phyloP scores from a whole-genome alignment of 2,888 invertebrate genomes.

The Apamea crenata region DNA sequence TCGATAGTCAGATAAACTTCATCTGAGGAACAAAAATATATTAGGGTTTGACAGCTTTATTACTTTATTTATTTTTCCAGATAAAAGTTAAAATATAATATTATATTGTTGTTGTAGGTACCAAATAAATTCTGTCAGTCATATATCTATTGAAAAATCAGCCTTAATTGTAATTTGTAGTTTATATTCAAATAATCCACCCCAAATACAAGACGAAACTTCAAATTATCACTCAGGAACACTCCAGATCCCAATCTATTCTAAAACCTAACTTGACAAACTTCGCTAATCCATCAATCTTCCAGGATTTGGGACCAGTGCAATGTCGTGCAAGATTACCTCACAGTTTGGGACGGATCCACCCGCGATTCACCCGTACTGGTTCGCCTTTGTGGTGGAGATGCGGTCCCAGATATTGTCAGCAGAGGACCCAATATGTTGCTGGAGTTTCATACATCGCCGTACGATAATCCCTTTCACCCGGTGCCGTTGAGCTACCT shows the following conservation, averaged over 20 bases:
- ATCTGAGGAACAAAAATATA: background rate
- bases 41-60: background rate
- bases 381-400: constrained; percentile 95
- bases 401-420: constrained; percentile 94
- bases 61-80: background rate
- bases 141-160: background rate
- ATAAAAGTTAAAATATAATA: background rate
- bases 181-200: background rate
- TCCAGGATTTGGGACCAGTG: constrained; percentile 95
- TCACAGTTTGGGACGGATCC: constrained; percentile 95
- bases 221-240: constrained; percentile 34
- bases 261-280: constrained; percentile 54
- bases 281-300: constrained; percentile 63
- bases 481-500: constrained; percentile 94
- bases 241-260: constrained; percentile 50
- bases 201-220: background rate
- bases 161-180: background rate
- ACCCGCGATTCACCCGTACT: constrained; percentile 93
- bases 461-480: constrained; percentile 95
- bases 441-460: constrained; percentile 95
- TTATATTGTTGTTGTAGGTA: background rate
- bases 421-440: constrained; percentile 94
- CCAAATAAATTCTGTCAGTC: background rate
- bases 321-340: constrained; percentile 95
- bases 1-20: background rate